Conservation (phyloP, 2,888 invertebrate species). For the Ligdia adustata region DNA sequence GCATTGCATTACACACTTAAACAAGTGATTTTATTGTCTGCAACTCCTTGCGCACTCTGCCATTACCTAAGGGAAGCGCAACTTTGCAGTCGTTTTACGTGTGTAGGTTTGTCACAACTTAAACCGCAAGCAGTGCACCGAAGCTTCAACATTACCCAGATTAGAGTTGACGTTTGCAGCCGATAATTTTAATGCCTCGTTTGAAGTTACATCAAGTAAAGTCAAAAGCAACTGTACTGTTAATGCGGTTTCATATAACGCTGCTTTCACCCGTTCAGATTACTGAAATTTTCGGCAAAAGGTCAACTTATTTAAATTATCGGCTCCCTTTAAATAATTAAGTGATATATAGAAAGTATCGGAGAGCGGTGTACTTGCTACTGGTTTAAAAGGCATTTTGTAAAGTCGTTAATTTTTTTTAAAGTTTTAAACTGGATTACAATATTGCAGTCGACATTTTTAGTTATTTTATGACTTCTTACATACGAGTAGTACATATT, state of each 20-base stretch:
- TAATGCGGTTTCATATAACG: conserved; percentile 47
- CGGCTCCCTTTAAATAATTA: conserved; percentile 34
- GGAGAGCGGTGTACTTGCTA: conserved; percentile 5
- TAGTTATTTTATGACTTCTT: not conserved
- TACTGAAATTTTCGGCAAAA: conserved; percentile 42
- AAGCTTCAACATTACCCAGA: conserved; percentile 49
- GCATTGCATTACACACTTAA: too few species aligned
- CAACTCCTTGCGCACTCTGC: too few species aligned
- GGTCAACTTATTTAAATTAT: conserved; percentile 44
- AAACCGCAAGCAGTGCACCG: conserved; percentile 20
- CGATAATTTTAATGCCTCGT: conserved; percentile 72
- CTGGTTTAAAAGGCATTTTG: conserved; percentile 9
- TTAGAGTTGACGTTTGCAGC: conserved; percentile 65
- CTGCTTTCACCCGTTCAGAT: conserved; percentile 53
- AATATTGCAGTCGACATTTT: not conserved
- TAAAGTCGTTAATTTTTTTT: not conserved
- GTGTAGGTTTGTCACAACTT: conserved; percentile 1
- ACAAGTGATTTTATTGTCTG: too few species aligned
- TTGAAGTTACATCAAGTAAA: conserved; percentile 57
- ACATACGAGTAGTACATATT: too few species aligned
- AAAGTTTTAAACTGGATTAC: not conserved
- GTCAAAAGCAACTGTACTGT: conserved; percentile 46
- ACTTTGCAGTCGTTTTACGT: not conserved
- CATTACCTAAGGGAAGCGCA: too few species aligned
- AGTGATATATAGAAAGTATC: conserved; percentile 28